Base-by-base conservation (phyloP, 1,140 invertebrate genomes). In the Sweltsa coloradensis region DNA sequence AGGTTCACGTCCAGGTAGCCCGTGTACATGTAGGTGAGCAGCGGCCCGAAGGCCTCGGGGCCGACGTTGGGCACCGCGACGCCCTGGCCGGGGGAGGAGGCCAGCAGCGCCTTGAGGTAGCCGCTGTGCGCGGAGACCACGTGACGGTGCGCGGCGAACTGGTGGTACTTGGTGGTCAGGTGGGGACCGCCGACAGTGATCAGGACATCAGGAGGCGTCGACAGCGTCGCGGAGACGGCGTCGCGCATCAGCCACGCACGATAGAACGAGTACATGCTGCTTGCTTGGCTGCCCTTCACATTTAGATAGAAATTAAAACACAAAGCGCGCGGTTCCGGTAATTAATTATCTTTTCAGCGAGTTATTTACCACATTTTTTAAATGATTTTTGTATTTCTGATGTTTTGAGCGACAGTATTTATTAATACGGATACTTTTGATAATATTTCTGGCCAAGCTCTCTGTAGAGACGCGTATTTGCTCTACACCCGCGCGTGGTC, bases 11-110 rank as follows among this genome's bases (percentile, higher is more conserved):
- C 79, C 45, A 85, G 60, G 41, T 75, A 76, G 1, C 82, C 82
- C 2, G 81, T 83, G 62, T 84, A 84, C 80, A 85, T 84, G 60
- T 81, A 85, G 7, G 79, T 78, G 2, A 85, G 64, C 2, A 86
- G 57, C 0, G 79, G 78, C 1, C 78, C 78, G 55, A 85, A 86
- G 34, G 79, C 78, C 49, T 83, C 79, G 2, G 79, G 46, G 24
- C 55, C 73, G 0, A 81, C 66, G 55, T 75, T 76, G 21, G 75
- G 71, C 24, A 78, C 64, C 34, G 64, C 60, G 7, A 75, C 64
- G 16, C 66, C 24, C 59, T 14, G 47, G 58, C 69, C 52, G 55
- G 66, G 45, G 61, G 63, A 37, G 62, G 61, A 31, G 52, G 54
- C 11, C 11, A 77, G 63, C 22, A 72, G 65, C 3, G 74, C 72